These are phyloP conservation scores for Holothuria scabra DNA, from an alignment of 53 echinoderm and acorn worm species.

Conservation along the genomic window DNA sequence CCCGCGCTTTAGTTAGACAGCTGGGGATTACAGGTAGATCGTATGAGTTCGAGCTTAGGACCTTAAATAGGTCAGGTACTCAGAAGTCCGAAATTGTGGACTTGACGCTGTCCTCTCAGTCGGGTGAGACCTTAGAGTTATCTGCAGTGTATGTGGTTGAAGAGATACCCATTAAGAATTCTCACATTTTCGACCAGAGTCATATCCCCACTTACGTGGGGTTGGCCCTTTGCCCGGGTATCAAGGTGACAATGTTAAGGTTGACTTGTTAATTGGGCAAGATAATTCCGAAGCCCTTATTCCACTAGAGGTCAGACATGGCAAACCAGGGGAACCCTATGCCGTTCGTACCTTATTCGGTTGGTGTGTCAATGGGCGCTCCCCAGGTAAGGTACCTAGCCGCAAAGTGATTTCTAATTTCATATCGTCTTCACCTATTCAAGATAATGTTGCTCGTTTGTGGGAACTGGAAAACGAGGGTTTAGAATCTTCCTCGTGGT, in stretches of 20 bases:
- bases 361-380: slow-evolving; percentile 50
- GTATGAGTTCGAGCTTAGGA: too few species aligned
- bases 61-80: too few species aligned
- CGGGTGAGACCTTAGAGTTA: slow-evolving; percentile 23
- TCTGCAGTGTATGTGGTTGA: slow-evolving; percentile 30
- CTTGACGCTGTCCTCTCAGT: slow-evolving; percentile 8
- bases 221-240: neutral
- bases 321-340: too few species aligned
- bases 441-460: too few species aligned
- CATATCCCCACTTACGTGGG: neutral
- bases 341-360: too few species aligned
- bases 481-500: too few species aligned
- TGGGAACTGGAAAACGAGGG: too few species aligned
- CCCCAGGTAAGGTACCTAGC: neutral
- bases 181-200: neutral
- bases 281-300: slow-evolving; percentile 55
- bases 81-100: slow-evolving; percentile 1
- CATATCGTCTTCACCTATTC: too few species aligned
- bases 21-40: slow-evolving; percentile 19
- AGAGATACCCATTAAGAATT: slow-evolving; percentile 34
- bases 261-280: slow-evolving; percentile 38
- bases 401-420: slow-evolving; percentile 46
- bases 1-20: slow-evolving; percentile 7
- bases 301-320: slow-evolving; percentile 55
- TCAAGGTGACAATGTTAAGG: neutral